These are phyloP conservation scores for Cremastobaeus sp. DNA, from an alignment of 2,888 invertebrate genomes.

Conservation along the genomic window DNA sequence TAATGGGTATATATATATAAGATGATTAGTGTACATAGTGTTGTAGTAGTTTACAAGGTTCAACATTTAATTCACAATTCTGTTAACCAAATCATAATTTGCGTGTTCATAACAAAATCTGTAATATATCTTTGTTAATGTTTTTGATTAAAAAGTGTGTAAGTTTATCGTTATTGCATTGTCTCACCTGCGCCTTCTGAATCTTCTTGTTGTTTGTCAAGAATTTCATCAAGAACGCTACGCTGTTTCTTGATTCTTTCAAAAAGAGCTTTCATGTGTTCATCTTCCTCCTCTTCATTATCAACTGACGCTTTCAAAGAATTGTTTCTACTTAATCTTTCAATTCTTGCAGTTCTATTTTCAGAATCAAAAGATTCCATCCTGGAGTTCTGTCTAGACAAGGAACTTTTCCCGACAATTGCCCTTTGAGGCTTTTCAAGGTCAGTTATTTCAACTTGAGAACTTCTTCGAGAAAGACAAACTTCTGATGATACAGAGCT, in stretches of 20 bases:
- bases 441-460: constrained; percentile 52
- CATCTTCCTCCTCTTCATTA: constrained; percentile 81
- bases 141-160: neutral
- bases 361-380: constrained; percentile 64
- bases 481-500: constrained; percentile 45
- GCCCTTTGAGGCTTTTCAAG: constrained; percentile 61
- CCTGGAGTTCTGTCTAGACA: constrained; percentile 62
- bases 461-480: constrained; percentile 53
- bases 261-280: constrained; percentile 83
- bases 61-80: too few relatives aligned
- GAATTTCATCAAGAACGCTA: constrained; percentile 85
- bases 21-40: constrained; percentile 14
- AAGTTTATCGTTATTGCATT: constrained; percentile 17
- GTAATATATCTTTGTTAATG: too few relatives aligned
- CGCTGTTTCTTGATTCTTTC: constrained; percentile 84
- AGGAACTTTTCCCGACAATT: constrained; percentile 53
- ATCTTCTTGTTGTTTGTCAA: constrained; percentile 81
- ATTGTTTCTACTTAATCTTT: constrained; percentile 55
- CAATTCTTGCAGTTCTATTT: constrained; percentile 36
- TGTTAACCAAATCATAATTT: too few relatives aligned
- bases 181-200: constrained; percentile 67
- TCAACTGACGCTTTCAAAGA: constrained; percentile 64
- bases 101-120: too few relatives aligned
- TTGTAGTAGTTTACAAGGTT: too few relatives aligned
- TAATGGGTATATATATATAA: too few relatives aligned